Evolutionary conservation across 2,888 invertebrate species (phyloP), one percentile per base, ranked within the genome.

Genomic region (Calliopum simillimum): DNA sequence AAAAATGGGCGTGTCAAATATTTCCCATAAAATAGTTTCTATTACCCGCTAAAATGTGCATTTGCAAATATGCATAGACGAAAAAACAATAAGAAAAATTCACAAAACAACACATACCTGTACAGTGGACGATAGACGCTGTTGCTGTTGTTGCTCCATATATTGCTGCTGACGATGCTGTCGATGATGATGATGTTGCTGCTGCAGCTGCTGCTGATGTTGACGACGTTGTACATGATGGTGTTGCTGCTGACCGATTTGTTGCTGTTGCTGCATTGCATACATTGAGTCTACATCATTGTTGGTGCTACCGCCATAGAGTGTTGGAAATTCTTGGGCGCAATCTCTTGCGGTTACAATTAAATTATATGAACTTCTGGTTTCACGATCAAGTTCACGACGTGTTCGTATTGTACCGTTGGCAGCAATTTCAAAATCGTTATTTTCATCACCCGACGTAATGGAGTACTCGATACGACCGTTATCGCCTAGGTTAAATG

Each of bases 401-500:
- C 88, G 89, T 4, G 95, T 96, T 82, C 89, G 90, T 75, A 98
- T 92, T 16, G 94, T 95, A 61, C 98, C 98, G 84, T 96, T 97
- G 73, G 90, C 86, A 23, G 91, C 88, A 79, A 98, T 95, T 73
- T 87, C 89, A 84, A 98, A 98, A 82, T 94, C 93, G 46, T 89
- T 88, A 66, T 89, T 88, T 62, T 94, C 94, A 84, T 96, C 94
- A 61, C 97, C 96, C 53, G 91, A 91, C 58, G 91, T 90, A 78
- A 98, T 94, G 75, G 90, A 90, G 88, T 96, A 98, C 53, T 89
- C 87, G 66, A 98, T 90, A 80, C 91, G 90, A 14, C 96, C 96
- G 87, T 97, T 97, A 78, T 93, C 89, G 73, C 94, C 96, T 96
- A 69, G 71, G 69, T 61, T 88, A 74, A 72, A 75, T 63, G 62